Evolutionary conservation across 2,797 vertebrate genomes (phyloP), one percentile per base, ranked within the genome.

Genomic region (Phoxinus dragarum): DNA sequence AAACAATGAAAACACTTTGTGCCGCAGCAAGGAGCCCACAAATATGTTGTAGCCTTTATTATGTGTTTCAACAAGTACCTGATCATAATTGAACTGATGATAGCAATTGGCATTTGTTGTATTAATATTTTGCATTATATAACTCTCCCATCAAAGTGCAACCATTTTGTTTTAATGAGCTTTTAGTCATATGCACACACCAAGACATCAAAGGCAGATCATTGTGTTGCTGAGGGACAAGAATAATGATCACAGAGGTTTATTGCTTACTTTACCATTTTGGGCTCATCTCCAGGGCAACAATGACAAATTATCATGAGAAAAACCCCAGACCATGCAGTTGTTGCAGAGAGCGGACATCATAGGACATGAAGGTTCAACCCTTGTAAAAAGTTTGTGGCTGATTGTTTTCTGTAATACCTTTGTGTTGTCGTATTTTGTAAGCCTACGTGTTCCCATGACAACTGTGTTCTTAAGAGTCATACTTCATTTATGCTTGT

Each of bases 401-500:
- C 66, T 81, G 69, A 89, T 87, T 86, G 85, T 86, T 88, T 84
- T 79, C 82, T 84, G 66, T 67, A 79, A 80, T 85, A 81, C 87
- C 82, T 87, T 87, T 67, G 68, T 90, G 86, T 89, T 61, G 76
- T 85, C 23, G n/a, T 73, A 80, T 49, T 80, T 74, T 56, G 34
- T 81, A 76, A 82, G 84, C 82, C 84, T 82, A 31, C 54, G 72
- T 80, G 90, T 92, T 90, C 80, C 90, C 89, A 89, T 92, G 89
- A 90, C 91, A 90, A 91, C 91, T 84, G 56, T 88, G 88, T 91
- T 85, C 86, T 83, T 86, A 84, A 85, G 79, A 75, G 47, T 86
- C 68, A 56, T 82, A 84, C 87, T 82, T 83, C 38, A 84, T 84
- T 88, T 81, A 74, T 76, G 82, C 82, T 71, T 67, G 80, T 71